phyloP scores from a whole-genome alignment of 2,113 vertebrate species.

The Heterochromis multidens region DNA sequence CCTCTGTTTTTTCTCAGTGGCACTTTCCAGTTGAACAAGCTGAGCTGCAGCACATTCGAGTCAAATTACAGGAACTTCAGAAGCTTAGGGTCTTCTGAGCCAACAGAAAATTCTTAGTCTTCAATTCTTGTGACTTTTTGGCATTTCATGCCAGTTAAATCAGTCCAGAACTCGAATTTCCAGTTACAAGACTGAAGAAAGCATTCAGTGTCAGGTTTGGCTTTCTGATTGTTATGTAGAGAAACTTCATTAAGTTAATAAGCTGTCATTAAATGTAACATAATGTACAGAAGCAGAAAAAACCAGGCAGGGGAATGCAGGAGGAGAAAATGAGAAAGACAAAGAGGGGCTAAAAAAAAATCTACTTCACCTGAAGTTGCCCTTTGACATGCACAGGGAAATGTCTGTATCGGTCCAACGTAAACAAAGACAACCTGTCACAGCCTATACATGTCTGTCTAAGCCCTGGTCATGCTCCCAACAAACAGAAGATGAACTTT shows the following conservation, averaged over 20 bases:
- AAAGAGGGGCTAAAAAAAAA: background rate
- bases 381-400: slow-evolving; percentile 38
- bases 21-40: background rate
- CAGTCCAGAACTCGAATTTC: background rate
- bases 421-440: slow-evolving; percentile 54
- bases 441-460: slow-evolving; percentile 19
- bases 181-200: background rate
- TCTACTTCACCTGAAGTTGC: slow-evolving; percentile 26
- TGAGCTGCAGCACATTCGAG: background rate
- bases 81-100: background rate
- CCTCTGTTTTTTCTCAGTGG: background rate
- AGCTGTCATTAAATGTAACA: background rate
- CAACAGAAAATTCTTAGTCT: background rate
- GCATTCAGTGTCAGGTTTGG: background rate
- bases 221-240: background rate
- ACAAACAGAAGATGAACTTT: slow-evolving; percentile 49
- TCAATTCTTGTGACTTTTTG: background rate
- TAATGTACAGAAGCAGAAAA: background rate
- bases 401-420: slow-evolving; percentile 17
- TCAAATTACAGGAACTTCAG: background rate
- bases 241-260: background rate
- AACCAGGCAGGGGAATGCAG: background rate
- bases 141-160: background rate
- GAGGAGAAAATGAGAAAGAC: slow-evolving; percentile 12
- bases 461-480: slow-evolving; percentile 15